Evolutionary conservation across 2,797 vertebrate species (phyloP).

Genomic region (Alfaro cultratus): DNA sequence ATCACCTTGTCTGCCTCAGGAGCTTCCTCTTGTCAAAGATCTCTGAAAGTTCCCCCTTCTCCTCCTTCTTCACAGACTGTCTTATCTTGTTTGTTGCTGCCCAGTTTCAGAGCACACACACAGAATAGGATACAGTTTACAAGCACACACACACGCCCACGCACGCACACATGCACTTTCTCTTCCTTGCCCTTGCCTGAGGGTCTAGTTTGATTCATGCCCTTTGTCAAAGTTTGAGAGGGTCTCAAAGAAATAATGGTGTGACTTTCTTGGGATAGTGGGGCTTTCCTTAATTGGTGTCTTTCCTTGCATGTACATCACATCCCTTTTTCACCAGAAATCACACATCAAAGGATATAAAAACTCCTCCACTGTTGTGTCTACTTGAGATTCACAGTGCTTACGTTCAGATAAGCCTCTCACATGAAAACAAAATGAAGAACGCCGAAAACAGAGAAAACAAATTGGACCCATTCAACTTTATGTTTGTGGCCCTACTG

Average conservation of each 20-base stretch:
- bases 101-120: slow-evolving; percentile 37
- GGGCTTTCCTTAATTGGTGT: slow-evolving; percentile 74
- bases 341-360: slow-evolving; percentile 69
- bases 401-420: slow-evolving; percentile 41
- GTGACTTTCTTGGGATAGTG: slow-evolving; percentile 65
- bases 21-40: slow-evolving; percentile 44
- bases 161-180: slow-evolving; percentile 28
- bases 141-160: slow-evolving; percentile 26
- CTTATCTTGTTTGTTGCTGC: slow-evolving; percentile 69
- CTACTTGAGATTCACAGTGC: slow-evolving; percentile 50
- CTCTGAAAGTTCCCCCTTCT: slow-evolving; percentile 36
- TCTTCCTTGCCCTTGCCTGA: slow-evolving; percentile 65
- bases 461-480: slow-evolving; percentile 18
- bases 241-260: slow-evolving; percentile 75
- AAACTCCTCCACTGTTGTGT: slow-evolving; percentile 59
- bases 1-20: slow-evolving; percentile 42
- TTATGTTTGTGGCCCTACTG: slow-evolving; percentile 11
- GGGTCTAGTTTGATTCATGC: slow-evolving; percentile 76
- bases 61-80: slow-evolving; percentile 50
- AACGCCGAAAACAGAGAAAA: slow-evolving; percentile 14
- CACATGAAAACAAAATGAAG: slow-evolving; percentile 22
- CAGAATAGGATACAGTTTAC: slow-evolving; percentile 30
- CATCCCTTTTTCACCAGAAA: slow-evolving; percentile 73
- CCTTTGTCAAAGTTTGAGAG: slow-evolving; percentile 77
- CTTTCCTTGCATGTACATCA: slow-evolving; percentile 73